A percentile compares a stretch with the other conserved stretches of the same genome.
Conservation (phyloP, 2,113 vertebrate genomes). For the Equus przewalskii region DNA sequence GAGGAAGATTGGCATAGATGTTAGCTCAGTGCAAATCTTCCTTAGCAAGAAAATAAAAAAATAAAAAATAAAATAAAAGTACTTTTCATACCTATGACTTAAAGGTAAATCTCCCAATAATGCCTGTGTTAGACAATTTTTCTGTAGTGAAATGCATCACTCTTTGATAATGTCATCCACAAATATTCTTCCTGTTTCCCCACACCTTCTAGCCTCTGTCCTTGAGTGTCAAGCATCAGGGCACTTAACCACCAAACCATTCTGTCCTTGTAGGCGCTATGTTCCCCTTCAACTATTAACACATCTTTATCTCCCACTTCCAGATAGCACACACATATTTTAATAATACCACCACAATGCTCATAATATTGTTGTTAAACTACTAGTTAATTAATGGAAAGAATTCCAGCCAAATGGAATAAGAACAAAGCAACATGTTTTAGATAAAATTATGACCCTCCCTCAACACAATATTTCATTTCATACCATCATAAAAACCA, state of each 20-base stretch:
- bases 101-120: not conserved
- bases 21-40: too few species aligned
- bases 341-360: not conserved
- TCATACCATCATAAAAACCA: conserved; percentile 6
- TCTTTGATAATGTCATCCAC: not conserved
- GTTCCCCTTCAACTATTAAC: not conserved
- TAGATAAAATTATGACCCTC: not conserved
- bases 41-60: too few species aligned
- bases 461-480: not conserved
- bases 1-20: too few species aligned
- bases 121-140: not conserved
- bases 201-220: not conserved
- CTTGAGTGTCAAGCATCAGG: not conserved
- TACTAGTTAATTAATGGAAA: conserved; percentile 18
- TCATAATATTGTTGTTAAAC: conserved; percentile 42
- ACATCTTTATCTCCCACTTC: conserved; percentile 18
- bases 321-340: conserved; percentile 27
- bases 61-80: conserved; percentile 4
- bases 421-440: not conserved
- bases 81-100: not conserved
- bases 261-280: not conserved
- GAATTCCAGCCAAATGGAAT: not conserved
- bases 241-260: not conserved
- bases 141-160: not conserved
- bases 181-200: conserved; percentile 6